Conservation (phyloP, 2,113 vertebrate genomes). For the Phylloscopus trochiloides region DNA sequence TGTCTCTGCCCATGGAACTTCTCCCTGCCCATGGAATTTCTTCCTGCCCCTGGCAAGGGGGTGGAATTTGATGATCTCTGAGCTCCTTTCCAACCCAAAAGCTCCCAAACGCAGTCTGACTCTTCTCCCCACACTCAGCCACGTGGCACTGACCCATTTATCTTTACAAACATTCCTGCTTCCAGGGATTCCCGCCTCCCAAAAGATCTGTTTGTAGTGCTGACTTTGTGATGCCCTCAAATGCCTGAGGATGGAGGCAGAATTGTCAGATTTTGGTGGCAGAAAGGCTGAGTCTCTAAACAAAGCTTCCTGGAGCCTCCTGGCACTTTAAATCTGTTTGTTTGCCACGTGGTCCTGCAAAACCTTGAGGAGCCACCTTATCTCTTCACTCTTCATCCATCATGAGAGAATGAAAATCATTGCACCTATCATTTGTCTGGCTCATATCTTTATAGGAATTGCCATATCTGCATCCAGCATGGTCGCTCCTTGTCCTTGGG, state of each 20-base stretch:
- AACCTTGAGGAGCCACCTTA: background rate
- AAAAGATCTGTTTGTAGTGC: background rate
- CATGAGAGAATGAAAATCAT: background rate
- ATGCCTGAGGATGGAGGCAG: background rate
- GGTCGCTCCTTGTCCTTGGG: background rate
- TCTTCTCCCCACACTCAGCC: background rate
- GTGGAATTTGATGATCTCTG: background rate
- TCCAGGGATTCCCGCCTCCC: background rate
- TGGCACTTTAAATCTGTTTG: background rate
- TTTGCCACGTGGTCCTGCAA: background rate
- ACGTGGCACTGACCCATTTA: background rate
- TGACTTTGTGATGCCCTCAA: background rate
- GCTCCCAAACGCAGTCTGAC: accelerated
- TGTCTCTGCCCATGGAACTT: background rate
- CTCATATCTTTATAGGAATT: background rate
- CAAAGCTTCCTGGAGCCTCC: background rate
- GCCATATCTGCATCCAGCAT: background rate
- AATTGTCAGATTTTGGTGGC: background rate
- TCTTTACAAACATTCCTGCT: background rate
- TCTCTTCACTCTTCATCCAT: slow-evolving; percentile 7
- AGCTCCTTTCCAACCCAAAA: background rate
- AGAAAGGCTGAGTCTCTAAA: background rate
- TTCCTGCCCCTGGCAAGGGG: no score
- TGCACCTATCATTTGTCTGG: background rate
- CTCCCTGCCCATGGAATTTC: background rate